phyloP scores from a whole-genome alignment of 1,140 invertebrate genomes.

The Anthonomus grandis region DNA sequence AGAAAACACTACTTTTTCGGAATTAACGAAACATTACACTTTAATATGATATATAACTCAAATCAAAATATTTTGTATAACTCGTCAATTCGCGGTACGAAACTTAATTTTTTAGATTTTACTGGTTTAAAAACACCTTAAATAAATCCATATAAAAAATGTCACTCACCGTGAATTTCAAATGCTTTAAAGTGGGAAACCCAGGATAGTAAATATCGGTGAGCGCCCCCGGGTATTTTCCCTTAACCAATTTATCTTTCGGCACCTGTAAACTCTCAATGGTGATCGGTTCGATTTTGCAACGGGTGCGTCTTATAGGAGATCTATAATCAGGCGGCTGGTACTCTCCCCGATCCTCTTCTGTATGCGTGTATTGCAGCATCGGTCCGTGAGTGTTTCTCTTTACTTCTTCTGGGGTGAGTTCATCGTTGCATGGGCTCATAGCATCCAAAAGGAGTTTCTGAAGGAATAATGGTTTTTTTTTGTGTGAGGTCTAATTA shows the following conservation, averaged over 20 bases:
- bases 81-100: too few relatives aligned
- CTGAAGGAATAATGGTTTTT: constrained; percentile 51
- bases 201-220: constrained; percentile 78
- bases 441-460: constrained; percentile 73
- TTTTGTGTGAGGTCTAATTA: too few relatives aligned
- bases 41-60: too few relatives aligned
- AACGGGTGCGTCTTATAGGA: constrained; percentile 57
- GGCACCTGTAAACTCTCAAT: constrained; percentile 62
- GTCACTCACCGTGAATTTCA: constrained; percentile 71
- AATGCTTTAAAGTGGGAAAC: constrained; percentile 85
- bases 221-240: constrained; percentile 67
- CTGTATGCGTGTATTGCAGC: constrained; percentile 69
- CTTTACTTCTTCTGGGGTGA: constrained; percentile 69
- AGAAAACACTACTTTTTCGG: too few relatives aligned
- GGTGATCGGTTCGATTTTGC: constrained; percentile 53
- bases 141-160: too few relatives aligned
- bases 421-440: constrained; percentile 60
- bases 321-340: constrained; percentile 66
- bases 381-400: constrained; percentile 86
- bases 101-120: too few relatives aligned
- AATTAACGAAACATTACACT: too few relatives aligned
- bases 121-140: too few relatives aligned
- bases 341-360: constrained; percentile 55
- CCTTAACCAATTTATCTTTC: constrained; percentile 62
- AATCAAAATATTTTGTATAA: too few relatives aligned